Percentiles rank a stretch among this genome's conserved stretches.
Evolutionary conservation across 2,113 vertebrate species (phyloP).

Genomic region (Vanacampus margaritifer): DNA sequence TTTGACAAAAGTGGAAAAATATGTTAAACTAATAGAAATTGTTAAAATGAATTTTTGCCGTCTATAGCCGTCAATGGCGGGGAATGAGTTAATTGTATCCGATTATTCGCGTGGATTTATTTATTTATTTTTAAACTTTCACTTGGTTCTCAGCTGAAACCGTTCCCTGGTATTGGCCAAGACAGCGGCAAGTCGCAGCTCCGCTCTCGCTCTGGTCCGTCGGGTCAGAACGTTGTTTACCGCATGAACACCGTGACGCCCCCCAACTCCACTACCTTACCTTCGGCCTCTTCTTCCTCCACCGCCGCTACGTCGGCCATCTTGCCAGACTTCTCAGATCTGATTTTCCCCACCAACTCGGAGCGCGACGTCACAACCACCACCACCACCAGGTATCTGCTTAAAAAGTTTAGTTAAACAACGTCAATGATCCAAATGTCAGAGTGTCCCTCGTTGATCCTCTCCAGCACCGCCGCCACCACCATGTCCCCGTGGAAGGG

Average conservation of each 20-base stretch:
- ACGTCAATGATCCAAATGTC: not conserved
- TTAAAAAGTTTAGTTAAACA: not conserved
- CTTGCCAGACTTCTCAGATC: constrained; percentile 38
- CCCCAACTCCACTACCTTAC: constrained; percentile 16
- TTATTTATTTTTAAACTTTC: not conserved
- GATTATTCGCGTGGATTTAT: not conserved
- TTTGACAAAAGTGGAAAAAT: too few species aligned
- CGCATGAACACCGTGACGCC: constrained; percentile 64
- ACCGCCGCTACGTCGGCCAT: constrained; percentile 7
- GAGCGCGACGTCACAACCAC: constrained; percentile 28
- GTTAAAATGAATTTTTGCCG: too few species aligned
- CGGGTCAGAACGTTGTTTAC: constrained; percentile 61
- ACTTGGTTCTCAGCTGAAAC: constrained; percentile 72
- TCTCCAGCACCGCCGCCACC: constrained; percentile 23
- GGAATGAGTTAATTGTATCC: not conserved
- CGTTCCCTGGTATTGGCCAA: constrained; percentile 73
- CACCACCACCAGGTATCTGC: constrained; percentile 40
- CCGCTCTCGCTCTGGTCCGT: constrained; percentile 66
- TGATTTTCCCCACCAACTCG: constrained; percentile 36
- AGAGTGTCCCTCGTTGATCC: not conserved
- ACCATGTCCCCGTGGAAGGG: constrained; percentile 44
- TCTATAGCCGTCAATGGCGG: too few species aligned
- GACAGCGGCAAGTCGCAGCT: constrained; percentile 77
- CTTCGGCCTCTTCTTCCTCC: constrained; percentile 20
- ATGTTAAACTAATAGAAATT: too few species aligned